These are phyloP conservation scores for Diachrysia chrysitis DNA, from an alignment of 2,888 invertebrate genomes.

Conservation along the genomic window DNA sequence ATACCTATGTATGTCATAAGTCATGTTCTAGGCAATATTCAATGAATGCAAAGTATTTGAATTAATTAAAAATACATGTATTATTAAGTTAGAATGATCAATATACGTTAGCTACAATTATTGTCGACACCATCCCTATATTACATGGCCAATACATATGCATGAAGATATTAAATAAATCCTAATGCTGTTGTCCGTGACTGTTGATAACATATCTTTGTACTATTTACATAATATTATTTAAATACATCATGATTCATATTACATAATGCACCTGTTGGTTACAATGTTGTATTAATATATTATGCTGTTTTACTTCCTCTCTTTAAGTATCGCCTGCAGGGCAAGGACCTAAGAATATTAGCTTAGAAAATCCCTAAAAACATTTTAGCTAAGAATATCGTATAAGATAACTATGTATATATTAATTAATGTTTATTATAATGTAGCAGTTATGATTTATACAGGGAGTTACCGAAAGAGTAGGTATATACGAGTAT, in stretches of 20 bases:
- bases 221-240: conserved; percentile 49
- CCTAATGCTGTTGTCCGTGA: conserved; percentile 48
- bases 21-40: background rate
- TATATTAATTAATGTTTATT: no score
- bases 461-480: no score
- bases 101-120: conserved; percentile 43
- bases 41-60: conserved; percentile 12
- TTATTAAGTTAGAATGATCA: conserved; percentile 33
- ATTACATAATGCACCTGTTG: conserved; percentile 15
- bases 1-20: no score
- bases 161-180: conserved; percentile 38
- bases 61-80: conserved; percentile 25
- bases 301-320: background rate
- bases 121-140: conserved; percentile 36
- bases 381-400: no score
- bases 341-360: no score
- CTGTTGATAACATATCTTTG: conserved; percentile 46
- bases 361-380: no score
- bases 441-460: no score
- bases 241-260: conserved; percentile 36
- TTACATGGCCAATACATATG: conserved; percentile 32
- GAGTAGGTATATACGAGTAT: no score
- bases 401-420: no score
- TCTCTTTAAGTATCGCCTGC: background rate
- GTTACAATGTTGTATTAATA: conserved; percentile 18